phyloP scores from a whole-genome alignment of 2,797 vertebrate species.

The Lerista edwardsae region DNA sequence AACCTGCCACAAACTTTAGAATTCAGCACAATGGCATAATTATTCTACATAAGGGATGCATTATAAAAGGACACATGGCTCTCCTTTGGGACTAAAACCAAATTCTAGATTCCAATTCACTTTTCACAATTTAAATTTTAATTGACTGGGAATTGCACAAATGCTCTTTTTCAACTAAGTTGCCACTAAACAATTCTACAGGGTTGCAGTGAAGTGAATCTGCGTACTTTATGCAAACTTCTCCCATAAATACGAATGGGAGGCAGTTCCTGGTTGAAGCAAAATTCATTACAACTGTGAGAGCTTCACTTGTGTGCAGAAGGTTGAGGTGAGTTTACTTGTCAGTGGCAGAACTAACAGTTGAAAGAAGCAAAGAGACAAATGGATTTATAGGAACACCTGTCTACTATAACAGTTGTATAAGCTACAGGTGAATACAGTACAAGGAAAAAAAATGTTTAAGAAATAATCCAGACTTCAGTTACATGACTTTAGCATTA shows the following conservation, averaged over 20 bases:
- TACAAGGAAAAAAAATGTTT: constrained; percentile 57
- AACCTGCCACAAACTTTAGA: constrained; percentile 41
- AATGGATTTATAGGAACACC: constrained; percentile 44
- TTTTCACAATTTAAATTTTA: constrained; percentile 49
- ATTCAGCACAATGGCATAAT: constrained; percentile 42
- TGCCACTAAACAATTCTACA: constrained; percentile 54
- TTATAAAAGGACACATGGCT: not conserved
- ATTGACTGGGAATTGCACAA: constrained; percentile 53
- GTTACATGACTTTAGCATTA: constrained; percentile 72
- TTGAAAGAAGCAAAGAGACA: constrained; percentile 36
- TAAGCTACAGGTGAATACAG: constrained; percentile 62
- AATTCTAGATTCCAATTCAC: constrained; percentile 54
- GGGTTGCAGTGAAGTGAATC: constrained; percentile 49
- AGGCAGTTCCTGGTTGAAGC: constrained; percentile 38
- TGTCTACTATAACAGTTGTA: constrained; percentile 56
- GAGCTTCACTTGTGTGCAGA: constrained; percentile 33
- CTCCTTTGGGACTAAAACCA: not conserved
- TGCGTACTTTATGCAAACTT: constrained; percentile 47
- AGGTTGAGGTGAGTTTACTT: not conserved
- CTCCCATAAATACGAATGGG: constrained; percentile 59
- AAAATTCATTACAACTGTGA: constrained; percentile 35
- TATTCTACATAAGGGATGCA: not conserved
- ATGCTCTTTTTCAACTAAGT: constrained; percentile 51
- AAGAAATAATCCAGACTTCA: constrained; percentile 73
- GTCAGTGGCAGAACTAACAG: constrained; percentile 10